Evolutionary conservation across 2,888 invertebrate genomes (phyloP), one percentile per base, ranked within the genome.

Genomic region (Meta bourneti): DNA sequence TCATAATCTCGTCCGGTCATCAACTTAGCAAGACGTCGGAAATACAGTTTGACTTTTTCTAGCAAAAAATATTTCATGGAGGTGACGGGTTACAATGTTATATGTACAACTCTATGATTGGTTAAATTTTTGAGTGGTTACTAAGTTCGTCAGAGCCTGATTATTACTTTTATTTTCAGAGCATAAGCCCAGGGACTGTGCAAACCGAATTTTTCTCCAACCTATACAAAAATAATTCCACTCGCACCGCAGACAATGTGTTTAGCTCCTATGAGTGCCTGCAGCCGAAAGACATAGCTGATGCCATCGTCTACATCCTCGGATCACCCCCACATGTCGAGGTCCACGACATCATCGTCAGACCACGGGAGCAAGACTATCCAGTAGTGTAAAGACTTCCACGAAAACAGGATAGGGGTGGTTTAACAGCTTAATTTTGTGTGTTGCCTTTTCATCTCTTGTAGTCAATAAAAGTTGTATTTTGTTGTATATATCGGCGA

Each of bases 301-400:
- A 96, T 92, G 96, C 96, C 1, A 96, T 96, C 1, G 92, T 96
- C 11, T 97, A 96, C 94, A 96, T 96, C 0, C 94, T 97, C 16
- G 95, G 96, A 7, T 96, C 96, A 0, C 96, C 97, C 4, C 95
- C 96, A 0, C 95, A 96, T 93, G 96, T 96, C 16, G 96, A 96
- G 95, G 96, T 96, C 94, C 92, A 93, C 77, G 94, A 94, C 71
- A 74, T 94, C 7, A 71, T 94, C 7, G 16, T 93, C 5, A 52
- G 93, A 85, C 93, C 93, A 4, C 78, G 86, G 2, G 89, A 89
- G 71, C 93, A 93, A 78, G n/a, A 16, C 0, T 48, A 16, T 16
- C 86, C 16, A 85, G 6, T 34, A 34, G 34, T 34, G 34, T 34
- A 34, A 34, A 4, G 34, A 34, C 34, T 34, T 34, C 34, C 34